A percentile compares a stretch with the other conserved stretches of the same genome.
These are phyloP conservation scores for Lottia gigantea DNA, from an alignment of 2,888 invertebrate genomes.

Conservation along the genomic window DNA sequence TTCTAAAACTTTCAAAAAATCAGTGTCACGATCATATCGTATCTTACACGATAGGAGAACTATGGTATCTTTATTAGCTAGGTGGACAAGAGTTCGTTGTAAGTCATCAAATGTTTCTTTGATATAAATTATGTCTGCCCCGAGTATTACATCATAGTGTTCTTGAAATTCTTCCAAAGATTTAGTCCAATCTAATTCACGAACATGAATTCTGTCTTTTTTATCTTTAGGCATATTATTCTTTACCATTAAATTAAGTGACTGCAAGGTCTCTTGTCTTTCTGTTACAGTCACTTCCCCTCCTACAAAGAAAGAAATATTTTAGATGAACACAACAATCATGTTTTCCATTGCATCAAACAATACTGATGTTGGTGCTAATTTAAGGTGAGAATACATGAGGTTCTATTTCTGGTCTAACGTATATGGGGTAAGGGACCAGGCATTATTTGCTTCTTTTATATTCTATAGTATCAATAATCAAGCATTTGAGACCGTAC, in stretches of 20 bases:
- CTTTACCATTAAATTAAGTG: conserved; percentile 43
- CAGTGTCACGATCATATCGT: conserved; percentile 59
- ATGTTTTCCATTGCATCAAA: no score
- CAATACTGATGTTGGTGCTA: no score
- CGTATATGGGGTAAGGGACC: no score
- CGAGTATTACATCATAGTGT: conserved; percentile 61
- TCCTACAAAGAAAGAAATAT: conserved; percentile 39
- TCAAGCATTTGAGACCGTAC: no score
- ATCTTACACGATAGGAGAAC: conserved; percentile 61
- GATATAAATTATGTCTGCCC: conserved; percentile 67
- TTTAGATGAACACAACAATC: no score
- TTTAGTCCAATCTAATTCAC: conserved; percentile 59
- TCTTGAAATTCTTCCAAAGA: conserved; percentile 34
- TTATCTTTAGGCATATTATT: conserved; percentile 35
- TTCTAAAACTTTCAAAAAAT: conserved; percentile 52
- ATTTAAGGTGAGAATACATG: no score
- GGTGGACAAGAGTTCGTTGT: conserved; percentile 45
- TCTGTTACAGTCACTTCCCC: conserved; percentile 58
- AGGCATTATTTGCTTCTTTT: no score
- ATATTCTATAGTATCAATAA: no score
- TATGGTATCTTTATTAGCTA: conserved; percentile 39
- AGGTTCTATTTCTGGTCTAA: no score
- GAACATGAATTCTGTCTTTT: conserved; percentile 30
- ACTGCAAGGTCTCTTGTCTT: conserved; percentile 44
- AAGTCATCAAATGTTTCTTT: conserved; percentile 63